phyloP scores from a whole-genome alignment of 2,113 vertebrate genomes.

The Xiphophorus maculatus region DNA sequence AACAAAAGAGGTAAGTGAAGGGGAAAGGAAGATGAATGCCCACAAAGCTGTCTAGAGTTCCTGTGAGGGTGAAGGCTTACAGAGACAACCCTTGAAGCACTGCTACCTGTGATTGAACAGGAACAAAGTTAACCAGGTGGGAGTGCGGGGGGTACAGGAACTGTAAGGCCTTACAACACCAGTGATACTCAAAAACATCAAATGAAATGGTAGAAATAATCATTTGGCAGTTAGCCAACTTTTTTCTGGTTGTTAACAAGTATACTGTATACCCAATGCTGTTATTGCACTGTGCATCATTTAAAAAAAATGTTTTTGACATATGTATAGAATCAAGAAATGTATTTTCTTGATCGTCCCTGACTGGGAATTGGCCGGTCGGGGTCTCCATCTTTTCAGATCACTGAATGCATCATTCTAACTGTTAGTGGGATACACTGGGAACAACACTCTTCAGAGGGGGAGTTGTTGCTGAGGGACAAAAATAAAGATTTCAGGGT shows the following conservation, averaged over 20 bases:
- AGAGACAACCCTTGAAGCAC: slow-evolving; percentile 40
- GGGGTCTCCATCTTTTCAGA: not conserved
- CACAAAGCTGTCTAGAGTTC: slow-evolving; percentile 50
- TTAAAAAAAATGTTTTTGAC: not conserved
- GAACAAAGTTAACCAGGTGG: slow-evolving; percentile 22
- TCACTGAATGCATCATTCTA: not conserved
- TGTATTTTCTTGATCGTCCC: not conserved
- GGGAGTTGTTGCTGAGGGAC: not conserved
- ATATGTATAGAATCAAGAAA: not conserved
- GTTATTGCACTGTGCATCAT: not conserved
- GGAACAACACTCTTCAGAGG: not conserved
- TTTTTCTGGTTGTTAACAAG: not conserved
- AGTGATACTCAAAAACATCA: slow-evolving; percentile 25
- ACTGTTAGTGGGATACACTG: not conserved
- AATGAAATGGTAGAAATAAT: not conserved
- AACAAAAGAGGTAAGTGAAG: slow-evolving; percentile 77
- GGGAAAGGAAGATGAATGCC: slow-evolving; percentile 70
- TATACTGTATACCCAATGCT: not conserved
- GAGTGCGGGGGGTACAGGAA: not conserved
- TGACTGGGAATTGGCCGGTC: no score
- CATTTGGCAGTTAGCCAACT: not conserved
- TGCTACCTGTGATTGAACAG: slow-evolving; percentile 56
- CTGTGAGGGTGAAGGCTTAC: slow-evolving; percentile 56
- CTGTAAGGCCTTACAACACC: slow-evolving; percentile 30
- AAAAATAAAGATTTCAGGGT: not conserved